Evolutionary conservation across 2,888 invertebrate species (phyloP).

Genomic region (Sepiola atlantica): DNA sequence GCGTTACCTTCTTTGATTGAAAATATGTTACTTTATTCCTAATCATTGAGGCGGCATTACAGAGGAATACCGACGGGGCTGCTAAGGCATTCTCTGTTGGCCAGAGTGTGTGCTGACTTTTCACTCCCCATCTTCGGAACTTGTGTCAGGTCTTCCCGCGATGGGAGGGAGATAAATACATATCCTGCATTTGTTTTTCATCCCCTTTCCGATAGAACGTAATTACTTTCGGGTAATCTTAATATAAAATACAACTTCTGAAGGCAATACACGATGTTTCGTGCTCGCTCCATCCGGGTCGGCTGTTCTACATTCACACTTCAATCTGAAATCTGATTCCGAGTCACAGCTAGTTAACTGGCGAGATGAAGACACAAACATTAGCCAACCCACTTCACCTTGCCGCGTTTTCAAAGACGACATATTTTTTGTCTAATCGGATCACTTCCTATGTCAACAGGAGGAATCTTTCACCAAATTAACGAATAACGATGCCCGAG

Average conservation of each 20-base stretch:
- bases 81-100: too few relatives aligned
- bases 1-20: too few relatives aligned
- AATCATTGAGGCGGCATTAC: too few relatives aligned
- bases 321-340: neutral
- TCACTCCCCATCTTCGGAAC: neutral
- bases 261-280: neutral
- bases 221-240: neutral
- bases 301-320: neutral
- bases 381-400: neutral
- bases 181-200: neutral
- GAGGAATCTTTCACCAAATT: neutral
- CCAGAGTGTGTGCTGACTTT: neutral
- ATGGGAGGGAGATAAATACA: neutral
- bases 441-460: neutral
- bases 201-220: neutral
- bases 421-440: neutral
- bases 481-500: neutral
- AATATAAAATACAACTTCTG: neutral
- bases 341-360: neutral
- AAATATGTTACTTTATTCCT: too few relatives aligned
- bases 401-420: neutral
- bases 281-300: neutral
- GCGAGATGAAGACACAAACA: neutral
- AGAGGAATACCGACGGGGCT: too few relatives aligned
- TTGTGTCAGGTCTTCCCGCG: neutral